Base-by-base conservation (phyloP, 2,888 invertebrate species). In the Zygothrica quintamaculata region DNA sequence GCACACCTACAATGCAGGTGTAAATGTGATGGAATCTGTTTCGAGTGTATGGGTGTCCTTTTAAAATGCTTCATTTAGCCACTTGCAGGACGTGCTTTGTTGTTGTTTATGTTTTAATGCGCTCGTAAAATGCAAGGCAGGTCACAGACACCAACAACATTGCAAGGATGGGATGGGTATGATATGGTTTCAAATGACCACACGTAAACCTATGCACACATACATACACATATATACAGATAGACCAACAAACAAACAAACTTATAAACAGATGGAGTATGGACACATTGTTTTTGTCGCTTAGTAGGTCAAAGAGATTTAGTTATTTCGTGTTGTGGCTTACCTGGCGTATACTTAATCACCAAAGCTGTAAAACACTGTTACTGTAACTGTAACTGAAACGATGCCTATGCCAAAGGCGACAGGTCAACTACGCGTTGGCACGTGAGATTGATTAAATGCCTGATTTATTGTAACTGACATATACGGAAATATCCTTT, bases 401-500 rank as follows among this genome's bases (percentile, higher is more conserved):
- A 42, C 31, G 26, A 9, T 29, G 44, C 33, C 50, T 29, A 8
- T 36, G 48, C 43, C 50, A 60, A 65, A 51, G 52, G 22, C 57
- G 57, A 67, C 51, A 71, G 73, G 64, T 73, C 68, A 82, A 72
- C 62, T 53, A 65, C 69, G 52, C 69, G 33, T 31, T 71, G 60
- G 75, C 77, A 80, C 74, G 77, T 74, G 75, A 80, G 84, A 80
- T 79, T 80, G 84, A 84, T 80, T 78, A 81, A 71, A 53, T 58
- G 68, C 42, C 61, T 84, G 76, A 80, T 77, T 80, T 84, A 80
- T 77, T 59, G 48, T 46, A 16, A 5, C 25, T n/a, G 46, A 25
- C 46, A 42, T 13, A 34, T 7, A 56, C 26, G 15, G 9, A 39
- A 1, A 26, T 22, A 7, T 29, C 29, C 29, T 29, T 5, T 18